Evolutionary conservation across 2,888 invertebrate genomes (phyloP), one percentile per base, ranked within the genome.

Genomic region (Heliconius erato): DNA sequence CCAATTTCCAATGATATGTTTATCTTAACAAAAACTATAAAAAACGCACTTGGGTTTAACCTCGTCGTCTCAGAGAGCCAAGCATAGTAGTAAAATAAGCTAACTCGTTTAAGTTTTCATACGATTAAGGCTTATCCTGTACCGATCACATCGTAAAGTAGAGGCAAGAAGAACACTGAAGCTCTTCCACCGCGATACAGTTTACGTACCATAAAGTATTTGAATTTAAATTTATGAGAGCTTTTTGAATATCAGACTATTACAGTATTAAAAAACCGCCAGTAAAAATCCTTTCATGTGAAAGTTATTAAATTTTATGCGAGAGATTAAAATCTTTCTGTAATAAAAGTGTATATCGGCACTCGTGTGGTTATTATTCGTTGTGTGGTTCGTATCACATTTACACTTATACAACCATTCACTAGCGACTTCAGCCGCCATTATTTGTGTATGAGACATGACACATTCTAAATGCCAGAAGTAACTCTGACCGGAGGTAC

Each of bases 281-380:
- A 76, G 35, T 76, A 76, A 76, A 76, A 63, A 63, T 26, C 63
- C 59, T 76, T 76, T 76, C 63, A 76, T 63, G 63, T 63, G 32
- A 63, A 76, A 76, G 76, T 76, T 76, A 63, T 76, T 63, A 63
- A 40, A 40, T 63, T 76, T 76, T 35, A 76, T 76, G 63, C 59
- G 35, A 26, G 7, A n/a, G 59, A 74, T 59, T 59, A 74, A 74
- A n/a, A 26, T 49, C 16, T 49, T 26, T 49, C 16, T 7, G 16
- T 72, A 49, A 32, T 44, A 71, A 44, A 44, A 44, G n/a, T 44
- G 19, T 40, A n/a, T 35, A 40, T 71, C 16, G 72, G 12, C 26
- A 16, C 44, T 49, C 7, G 26, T 44, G 16, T 26, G 44, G 26
- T 19, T 49, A 19, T 16, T 44, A 14, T 71, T 32, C 32, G 32